A percentile compares a stretch with the other conserved stretches of the same genome.
phyloP scores from a whole-genome alignment of 37 sponge, comb jelly and placozoan genomes.

The Eunapius fragilis region DNA sequence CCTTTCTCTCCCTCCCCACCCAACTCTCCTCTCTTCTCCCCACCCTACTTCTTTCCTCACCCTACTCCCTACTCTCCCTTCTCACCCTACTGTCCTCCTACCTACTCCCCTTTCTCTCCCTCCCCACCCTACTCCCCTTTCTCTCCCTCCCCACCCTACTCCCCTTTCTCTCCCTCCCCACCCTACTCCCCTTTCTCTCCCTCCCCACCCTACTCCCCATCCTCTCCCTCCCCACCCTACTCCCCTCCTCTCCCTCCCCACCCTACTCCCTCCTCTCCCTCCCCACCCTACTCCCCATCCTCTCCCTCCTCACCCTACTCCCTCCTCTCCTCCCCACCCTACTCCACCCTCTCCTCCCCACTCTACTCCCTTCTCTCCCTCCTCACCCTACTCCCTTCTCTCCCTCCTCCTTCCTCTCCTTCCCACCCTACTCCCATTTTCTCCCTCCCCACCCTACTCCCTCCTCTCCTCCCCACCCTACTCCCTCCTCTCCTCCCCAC shows the following conservation, averaged over 20 bases:
- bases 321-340: not conserved
- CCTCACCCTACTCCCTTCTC: not conserved
- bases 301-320: not conserved
- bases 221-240: not conserved
- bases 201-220: not conserved
- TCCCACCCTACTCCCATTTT: not conserved
- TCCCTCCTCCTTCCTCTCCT: not conserved
- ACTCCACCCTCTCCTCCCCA: not conserved
- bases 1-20: too few relatives aligned
- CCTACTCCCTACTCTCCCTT: not conserved
- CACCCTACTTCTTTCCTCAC: not conserved
- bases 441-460: not conserved
- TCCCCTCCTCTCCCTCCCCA: too few relatives aligned
- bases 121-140: too few relatives aligned
- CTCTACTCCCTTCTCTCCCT: not conserved
- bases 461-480: not conserved
- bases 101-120: not conserved
- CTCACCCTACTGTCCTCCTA: not conserved
- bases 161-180: not conserved
- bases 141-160: not conserved
- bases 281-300: not conserved
- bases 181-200: too few relatives aligned
- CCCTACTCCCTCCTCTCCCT: not conserved
- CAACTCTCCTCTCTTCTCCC: too few relatives aligned
- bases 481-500: not conserved